A percentile compares a stretch with the other conserved stretches of the same genome.
These are phyloP conservation scores for Phania funesta DNA, from an alignment of 2,888 invertebrate species.

Conservation along the genomic window DNA sequence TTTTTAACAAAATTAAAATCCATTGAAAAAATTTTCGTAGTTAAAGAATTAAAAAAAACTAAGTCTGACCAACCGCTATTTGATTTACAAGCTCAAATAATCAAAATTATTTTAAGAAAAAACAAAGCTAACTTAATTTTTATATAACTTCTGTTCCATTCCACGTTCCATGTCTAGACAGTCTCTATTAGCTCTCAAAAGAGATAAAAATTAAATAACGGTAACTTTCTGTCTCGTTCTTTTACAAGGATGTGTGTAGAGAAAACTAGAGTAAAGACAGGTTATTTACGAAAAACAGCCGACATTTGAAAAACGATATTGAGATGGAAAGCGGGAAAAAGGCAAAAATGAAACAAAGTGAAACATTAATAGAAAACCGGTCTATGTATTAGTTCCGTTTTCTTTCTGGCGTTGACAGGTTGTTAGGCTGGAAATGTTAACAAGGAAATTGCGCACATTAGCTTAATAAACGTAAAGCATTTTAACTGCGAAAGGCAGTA, in stretches of 20 bases:
- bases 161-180: background rate
- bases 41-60: too few relatives aligned
- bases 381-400: constrained; percentile 67
- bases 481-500: background rate
- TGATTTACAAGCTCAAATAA: too few relatives aligned
- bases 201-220: constrained; percentile 13
- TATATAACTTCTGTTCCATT: constrained; percentile 34
- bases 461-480: constrained; percentile 26
- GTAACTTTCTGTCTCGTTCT: constrained; percentile 4
- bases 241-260: background rate
- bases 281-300: background rate
- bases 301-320: background rate
- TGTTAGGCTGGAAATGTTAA: constrained; percentile 52
- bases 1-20: too few relatives aligned
- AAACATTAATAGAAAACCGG: constrained; percentile 50
- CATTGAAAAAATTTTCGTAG: too few relatives aligned
- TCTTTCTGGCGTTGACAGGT: constrained; percentile 63
- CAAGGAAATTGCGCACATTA: background rate
- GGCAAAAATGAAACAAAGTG: constrained; percentile 9
- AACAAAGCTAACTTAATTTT: background rate
- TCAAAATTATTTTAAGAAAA: background rate
- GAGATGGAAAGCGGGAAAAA: background rate
- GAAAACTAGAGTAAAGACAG: too few relatives aligned
- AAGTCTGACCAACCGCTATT: too few relatives aligned
- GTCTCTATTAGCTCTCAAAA: background rate